phyloP scores from a whole-genome alignment of 2,888 invertebrate genomes.

The Plutella xylostella region DNA sequence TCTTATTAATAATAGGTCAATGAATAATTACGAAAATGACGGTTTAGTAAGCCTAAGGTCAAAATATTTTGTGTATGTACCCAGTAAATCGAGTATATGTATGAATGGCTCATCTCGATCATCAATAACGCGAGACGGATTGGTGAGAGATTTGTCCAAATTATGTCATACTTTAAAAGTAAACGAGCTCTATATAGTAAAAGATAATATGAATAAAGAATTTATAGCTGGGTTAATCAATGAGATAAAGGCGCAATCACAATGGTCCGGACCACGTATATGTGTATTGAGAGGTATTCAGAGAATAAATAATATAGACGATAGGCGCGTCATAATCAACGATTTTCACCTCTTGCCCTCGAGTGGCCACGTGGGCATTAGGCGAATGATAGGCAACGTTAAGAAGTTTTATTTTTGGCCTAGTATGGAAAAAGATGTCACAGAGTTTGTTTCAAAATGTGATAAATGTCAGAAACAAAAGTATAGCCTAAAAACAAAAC shows the following conservation, averaged over 20 bases:
- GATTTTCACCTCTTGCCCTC: slow-evolving; percentile 4
- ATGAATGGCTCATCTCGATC: no score
- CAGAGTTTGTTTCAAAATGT: neutral
- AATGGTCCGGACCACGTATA: slow-evolving; percentile 18
- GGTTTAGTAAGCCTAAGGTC: no score
- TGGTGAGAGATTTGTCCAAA: no score
- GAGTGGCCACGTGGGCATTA: slow-evolving; percentile 3
- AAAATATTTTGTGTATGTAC: no score
- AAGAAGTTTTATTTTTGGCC: slow-evolving; percentile 1
- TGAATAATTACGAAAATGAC: no score
- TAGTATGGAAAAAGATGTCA: neutral
- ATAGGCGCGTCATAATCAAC: slow-evolving; percentile 2
- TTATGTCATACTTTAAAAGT: no score
- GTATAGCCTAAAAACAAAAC: neutral
- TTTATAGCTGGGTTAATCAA: slow-evolving; percentile 11
- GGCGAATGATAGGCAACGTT: slow-evolving; percentile 3
- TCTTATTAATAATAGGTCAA: no score
- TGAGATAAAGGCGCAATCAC: slow-evolving; percentile 11
- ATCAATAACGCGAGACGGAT: no score
- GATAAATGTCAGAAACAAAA: neutral
- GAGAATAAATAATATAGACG: slow-evolving; percentile 15
- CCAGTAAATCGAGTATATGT: no score
- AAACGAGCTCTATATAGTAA: no score
- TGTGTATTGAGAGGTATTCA: slow-evolving; percentile 17
- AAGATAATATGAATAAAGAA: no score